These are phyloP conservation scores for Tangara arthus DNA, from an alignment of 2,797 vertebrate genomes.

Conservation along the genomic window DNA sequence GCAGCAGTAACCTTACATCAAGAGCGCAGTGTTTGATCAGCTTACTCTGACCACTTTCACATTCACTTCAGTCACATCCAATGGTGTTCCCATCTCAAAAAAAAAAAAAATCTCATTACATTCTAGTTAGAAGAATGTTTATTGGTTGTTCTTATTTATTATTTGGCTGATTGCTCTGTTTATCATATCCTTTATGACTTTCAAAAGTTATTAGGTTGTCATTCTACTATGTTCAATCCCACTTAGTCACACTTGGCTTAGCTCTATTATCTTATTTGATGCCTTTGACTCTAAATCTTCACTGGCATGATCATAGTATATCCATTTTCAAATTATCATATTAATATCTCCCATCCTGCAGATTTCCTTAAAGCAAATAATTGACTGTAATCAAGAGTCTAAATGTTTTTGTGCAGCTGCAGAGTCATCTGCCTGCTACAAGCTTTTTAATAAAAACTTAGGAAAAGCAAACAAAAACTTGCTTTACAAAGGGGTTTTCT, in stretches of 20 bases:
- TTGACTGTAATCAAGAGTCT: neutral
- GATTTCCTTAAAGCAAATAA: constrained; percentile 11
- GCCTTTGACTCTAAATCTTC: neutral
- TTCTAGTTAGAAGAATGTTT: neutral
- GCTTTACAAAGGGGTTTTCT: neutral
- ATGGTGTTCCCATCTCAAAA: neutral
- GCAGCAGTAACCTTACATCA: neutral
- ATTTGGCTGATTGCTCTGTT: neutral
- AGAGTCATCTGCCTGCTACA: neutral
- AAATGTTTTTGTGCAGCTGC: neutral
- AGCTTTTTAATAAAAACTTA: neutral
- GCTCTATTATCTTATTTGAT: neutral
- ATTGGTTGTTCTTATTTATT: neutral
- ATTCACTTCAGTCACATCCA: neutral
- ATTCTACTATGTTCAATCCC: neutral
- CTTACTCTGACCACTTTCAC: neutral
- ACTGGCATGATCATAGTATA: neutral
- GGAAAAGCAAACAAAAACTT: neutral
- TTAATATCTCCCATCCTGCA: neutral
- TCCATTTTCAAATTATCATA: constrained; percentile 12
- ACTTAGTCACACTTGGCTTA: neutral
- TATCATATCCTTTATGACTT: neutral
- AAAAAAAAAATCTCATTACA: neutral
- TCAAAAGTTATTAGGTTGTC: constrained; percentile 1
- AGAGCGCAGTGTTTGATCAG: neutral